Percentiles rank a stretch among this genome's conserved stretches.
These are phyloP conservation scores for Pecten maximus DNA, from an alignment of 2,888 invertebrate genomes.

Conservation along the genomic window DNA sequence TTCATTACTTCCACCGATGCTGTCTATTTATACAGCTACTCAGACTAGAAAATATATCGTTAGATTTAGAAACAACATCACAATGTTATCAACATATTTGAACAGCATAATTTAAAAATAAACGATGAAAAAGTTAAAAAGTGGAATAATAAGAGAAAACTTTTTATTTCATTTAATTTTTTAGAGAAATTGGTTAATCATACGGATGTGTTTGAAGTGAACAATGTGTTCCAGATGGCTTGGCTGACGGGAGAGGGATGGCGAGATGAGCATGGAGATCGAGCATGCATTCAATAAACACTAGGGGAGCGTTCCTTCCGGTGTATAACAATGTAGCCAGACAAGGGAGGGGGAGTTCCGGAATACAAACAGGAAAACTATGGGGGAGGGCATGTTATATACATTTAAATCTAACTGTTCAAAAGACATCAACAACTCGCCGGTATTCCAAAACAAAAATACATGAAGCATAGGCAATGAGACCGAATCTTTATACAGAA, in stretches of 20 bases:
- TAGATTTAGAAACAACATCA: no score
- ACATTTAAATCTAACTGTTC: not conserved
- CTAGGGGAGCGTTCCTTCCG: not conserved
- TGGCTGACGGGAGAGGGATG: not conserved
- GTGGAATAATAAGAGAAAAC: not conserved
- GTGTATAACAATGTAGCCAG: slow-evolving; percentile 22
- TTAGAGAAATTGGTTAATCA: not conserved
- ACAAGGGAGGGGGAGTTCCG: not conserved
- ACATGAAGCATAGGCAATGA: not conserved
- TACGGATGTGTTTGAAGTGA: not conserved
- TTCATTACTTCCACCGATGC: no score
- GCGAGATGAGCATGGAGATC: not conserved
- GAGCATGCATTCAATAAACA: not conserved
- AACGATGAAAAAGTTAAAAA: no score
- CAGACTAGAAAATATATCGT: no score
- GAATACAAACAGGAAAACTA: not conserved
- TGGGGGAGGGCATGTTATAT: not conserved
- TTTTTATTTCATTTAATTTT: not conserved
- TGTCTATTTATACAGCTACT: no score
- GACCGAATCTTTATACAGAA: no score
- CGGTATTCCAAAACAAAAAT: not conserved
- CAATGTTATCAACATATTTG: no score
- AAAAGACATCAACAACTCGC: not conserved
- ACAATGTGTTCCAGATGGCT: not conserved
- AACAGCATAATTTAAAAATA: no score